These are phyloP conservation scores for Trematomus loennbergii DNA, from an alignment of 2,113 vertebrate species.

Conservation along the genomic window DNA sequence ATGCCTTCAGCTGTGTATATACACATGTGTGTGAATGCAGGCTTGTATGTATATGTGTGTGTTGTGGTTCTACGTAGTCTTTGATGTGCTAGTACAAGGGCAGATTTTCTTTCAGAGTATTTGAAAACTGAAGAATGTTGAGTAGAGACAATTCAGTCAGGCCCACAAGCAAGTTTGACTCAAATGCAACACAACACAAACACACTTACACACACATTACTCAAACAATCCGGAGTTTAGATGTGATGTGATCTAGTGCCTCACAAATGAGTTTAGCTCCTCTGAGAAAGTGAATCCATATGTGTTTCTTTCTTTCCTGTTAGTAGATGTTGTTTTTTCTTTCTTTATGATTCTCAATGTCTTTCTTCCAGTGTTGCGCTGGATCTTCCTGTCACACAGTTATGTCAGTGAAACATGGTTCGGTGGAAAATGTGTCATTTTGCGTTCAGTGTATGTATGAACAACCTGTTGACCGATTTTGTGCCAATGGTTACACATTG, in stretches of 20 bases:
- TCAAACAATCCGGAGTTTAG: constrained; percentile 27
- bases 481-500: constrained; percentile 56
- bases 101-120: constrained; percentile 52
- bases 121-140: constrained; percentile 59
- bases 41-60: not conserved
- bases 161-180: constrained; percentile 44
- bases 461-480: constrained; percentile 56
- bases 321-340: constrained; percentile 16
- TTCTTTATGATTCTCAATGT: not conserved
- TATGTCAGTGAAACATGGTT: not conserved
- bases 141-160: constrained; percentile 55
- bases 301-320: constrained; percentile 12
- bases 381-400: not conserved
- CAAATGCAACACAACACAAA: constrained; percentile 12
- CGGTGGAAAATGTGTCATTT: not conserved
- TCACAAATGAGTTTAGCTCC: constrained; percentile 33
- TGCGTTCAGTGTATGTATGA: not conserved
- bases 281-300: constrained; percentile 19
- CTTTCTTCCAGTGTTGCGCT: not conserved
- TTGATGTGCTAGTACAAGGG: constrained; percentile 65
- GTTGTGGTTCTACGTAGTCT: constrained; percentile 52
- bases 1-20: constrained; percentile 27
- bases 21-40: not conserved
- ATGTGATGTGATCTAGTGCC: constrained; percentile 40
- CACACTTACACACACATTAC: constrained; percentile 16